These are phyloP conservation scores for Trichosurus vulpecula DNA, from an alignment of 2,797 vertebrate species.

Conservation along the genomic window DNA sequence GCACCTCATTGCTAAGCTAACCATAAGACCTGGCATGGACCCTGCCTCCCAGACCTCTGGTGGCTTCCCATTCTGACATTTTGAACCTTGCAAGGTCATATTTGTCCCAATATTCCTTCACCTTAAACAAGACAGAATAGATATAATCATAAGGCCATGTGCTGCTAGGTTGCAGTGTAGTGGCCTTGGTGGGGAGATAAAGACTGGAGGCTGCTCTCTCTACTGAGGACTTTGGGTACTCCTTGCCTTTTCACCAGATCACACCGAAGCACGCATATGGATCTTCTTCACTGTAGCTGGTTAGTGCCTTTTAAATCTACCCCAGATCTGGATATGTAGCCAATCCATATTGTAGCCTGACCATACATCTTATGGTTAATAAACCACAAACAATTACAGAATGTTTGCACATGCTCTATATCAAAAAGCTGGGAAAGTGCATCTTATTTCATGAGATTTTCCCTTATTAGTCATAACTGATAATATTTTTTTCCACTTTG, in stretches of 20 bases:
- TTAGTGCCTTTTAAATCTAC: neutral
- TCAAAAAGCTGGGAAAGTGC: neutral
- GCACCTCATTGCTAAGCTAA: neutral
- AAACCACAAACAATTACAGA: neutral
- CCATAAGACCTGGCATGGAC: neutral
- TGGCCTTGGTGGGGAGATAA: neutral
- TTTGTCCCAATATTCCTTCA: neutral
- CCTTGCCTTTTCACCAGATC: neutral
- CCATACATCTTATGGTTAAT: neutral
- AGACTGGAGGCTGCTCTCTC: neutral
- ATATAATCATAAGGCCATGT: neutral
- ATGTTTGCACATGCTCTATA: neutral
- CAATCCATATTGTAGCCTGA: neutral
- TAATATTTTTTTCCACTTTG: neutral
- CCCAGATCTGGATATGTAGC: neutral
- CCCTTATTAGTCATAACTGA: neutral
- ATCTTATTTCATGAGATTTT: neutral
- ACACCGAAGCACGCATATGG: neutral
- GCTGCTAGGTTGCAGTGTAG: neutral
- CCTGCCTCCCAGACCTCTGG: neutral
- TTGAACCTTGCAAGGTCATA: neutral
- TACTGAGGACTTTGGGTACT: neutral
- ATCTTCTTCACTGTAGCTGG: neutral
- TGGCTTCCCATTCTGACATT: neutral
- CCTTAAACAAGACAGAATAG: neutral